Base-by-base conservation (phyloP, 2,113 vertebrate genomes). In the Neolamprologus longior region DNA sequence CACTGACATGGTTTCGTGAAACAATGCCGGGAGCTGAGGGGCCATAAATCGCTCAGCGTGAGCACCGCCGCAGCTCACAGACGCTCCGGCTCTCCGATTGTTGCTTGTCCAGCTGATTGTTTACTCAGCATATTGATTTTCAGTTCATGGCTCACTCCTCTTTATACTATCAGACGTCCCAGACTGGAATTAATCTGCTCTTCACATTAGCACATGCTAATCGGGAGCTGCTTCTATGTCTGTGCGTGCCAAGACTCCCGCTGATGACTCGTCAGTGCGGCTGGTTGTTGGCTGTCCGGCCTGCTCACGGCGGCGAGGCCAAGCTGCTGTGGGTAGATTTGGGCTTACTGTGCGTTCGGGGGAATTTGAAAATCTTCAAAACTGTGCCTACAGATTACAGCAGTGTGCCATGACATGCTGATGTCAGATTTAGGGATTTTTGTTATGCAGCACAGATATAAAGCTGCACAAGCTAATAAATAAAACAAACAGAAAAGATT, bases 181-280 rank as follows among this genome's bases (percentile, higher is more conserved):
- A 95, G 93, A 87, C 91, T 91, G 53, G 53, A 63, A 58, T 79
- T 96, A 95, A 96, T 96, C 93, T 95, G 87, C 91, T 89, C 87
- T 90, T 83, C 91, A 91, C 86, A 90, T 94, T 95, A 94, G 81
- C 93, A 79, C 92, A 90, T 91, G 92, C 92, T 95, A 95, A 95
- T 92, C 80, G 71, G 81, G 83, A 87, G 90, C 85, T 6, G 82
- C 82, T 78, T 85, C 89, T 35, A 84, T 93, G 90, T 80, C 7
- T 11, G 33, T 8, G 61, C 78, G 50, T 87, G 91, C 91, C 94
- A 92, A 88, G n/a, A 80, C 68, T 81, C 80, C 85, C 85, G 24
- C 90, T 42, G 81, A 87, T 54, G 71, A 86, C 26, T 68, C 26
- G 40, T n/a, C 82, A 8, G 80, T 0, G 61, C 1, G 61, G 54